Conservation (phyloP, 2,797 vertebrate species). For the Hirundo rustica region DNA sequence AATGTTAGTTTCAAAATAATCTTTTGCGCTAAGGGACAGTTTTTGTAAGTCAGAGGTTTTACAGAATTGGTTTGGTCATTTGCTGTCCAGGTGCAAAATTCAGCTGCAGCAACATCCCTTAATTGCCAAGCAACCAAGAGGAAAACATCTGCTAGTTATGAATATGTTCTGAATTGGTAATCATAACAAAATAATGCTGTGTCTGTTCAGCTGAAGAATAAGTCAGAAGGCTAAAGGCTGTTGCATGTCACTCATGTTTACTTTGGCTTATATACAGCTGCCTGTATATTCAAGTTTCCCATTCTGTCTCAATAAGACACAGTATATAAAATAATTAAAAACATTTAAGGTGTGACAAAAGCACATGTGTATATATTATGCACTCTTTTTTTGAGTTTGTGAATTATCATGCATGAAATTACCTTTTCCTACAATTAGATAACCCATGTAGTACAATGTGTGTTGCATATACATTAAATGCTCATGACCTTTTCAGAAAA, state of each 20-base stretch:
- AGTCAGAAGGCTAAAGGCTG: slow-evolving; percentile 3
- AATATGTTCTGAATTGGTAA: slow-evolving; percentile 59
- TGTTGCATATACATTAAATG: background rate
- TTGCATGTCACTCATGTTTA: background rate
- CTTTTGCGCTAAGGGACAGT: background rate
- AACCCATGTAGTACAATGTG: background rate
- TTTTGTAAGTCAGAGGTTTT: slow-evolving; percentile 27
- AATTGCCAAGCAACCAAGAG: slow-evolving; percentile 59
- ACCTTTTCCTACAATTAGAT: background rate
- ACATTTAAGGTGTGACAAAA: background rate
- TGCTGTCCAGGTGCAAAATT: slow-evolving; percentile 51
- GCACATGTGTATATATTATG: background rate
- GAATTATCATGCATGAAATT: background rate
- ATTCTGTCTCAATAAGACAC: background rate
- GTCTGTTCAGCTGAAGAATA: background rate
- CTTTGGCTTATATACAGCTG: background rate
- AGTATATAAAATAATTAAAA: background rate
- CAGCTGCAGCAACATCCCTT: slow-evolving; percentile 53
- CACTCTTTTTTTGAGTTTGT: background rate
- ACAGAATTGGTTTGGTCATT: background rate
- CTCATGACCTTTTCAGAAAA: background rate
- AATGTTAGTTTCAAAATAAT: background rate
- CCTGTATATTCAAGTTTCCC: background rate
- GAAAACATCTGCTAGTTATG: slow-evolving; percentile 55
- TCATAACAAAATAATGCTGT: slow-evolving; percentile 46